Conservation (phyloP, 2,113 vertebrate species). For the Notarius quadriscutis region DNA sequence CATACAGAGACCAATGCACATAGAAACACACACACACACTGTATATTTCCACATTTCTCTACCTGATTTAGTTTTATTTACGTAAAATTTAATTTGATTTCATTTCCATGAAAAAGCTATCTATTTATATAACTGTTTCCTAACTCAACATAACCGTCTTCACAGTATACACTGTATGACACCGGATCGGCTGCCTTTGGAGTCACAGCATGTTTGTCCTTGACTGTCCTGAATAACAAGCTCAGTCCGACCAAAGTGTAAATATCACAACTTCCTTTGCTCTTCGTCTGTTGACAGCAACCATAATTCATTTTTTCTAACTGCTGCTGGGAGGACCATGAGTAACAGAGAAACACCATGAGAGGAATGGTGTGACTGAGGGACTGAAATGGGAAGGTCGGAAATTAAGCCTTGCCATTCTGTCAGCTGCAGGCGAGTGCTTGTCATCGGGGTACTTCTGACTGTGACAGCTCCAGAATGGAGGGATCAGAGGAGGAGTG, state of each 20-base stretch:
- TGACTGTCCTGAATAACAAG: neutral
- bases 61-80: neutral
- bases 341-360: neutral
- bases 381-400: neutral
- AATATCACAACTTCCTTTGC: slow-evolving; percentile 18
- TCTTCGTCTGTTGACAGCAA: neutral
- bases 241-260: neutral
- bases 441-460: slow-evolving; percentile 44
- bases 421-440: slow-evolving; percentile 63
- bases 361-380: neutral
- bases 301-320: neutral
- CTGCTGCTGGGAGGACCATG: neutral
- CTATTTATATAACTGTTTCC: neutral
- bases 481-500: slow-evolving; percentile 9
- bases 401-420: neutral
- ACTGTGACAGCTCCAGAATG: slow-evolving; percentile 58
- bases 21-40: slow-evolving; percentile 1
- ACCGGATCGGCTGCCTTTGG: neutral
- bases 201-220: neutral
- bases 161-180: neutral
- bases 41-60: neutral
- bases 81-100: too few relatives aligned
- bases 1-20: slow-evolving; percentile 27
- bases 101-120: too few relatives aligned
- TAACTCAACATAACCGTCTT: neutral